Percentiles rank a stretch among this genome's conserved stretches.
Evolutionary conservation across 2,113 vertebrate species (phyloP).

Genomic region (Trematocara macrostoma): DNA sequence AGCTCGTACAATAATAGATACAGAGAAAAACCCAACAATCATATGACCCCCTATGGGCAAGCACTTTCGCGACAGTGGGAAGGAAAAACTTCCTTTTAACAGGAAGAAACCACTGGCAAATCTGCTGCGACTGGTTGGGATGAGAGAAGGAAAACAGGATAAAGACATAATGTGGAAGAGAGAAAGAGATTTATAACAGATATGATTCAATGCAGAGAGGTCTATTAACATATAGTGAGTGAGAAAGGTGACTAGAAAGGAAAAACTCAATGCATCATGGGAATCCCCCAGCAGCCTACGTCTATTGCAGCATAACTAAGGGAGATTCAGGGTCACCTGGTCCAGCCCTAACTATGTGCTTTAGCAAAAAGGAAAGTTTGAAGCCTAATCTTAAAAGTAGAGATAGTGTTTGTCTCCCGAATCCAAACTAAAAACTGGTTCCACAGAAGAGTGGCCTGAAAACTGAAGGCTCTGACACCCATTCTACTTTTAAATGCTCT

Average conservation of each 20-base stretch:
- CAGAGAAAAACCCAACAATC: neutral
- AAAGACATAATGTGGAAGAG: neutral
- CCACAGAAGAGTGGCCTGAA: no score
- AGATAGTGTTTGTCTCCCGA: no score
- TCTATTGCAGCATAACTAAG: neutral
- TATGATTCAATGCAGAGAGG: neutral
- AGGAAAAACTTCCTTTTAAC: neutral
- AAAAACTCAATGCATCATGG: neutral
- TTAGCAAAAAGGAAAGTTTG: neutral
- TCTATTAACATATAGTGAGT: accelerated
- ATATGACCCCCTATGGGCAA: neutral
- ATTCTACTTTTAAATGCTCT: no score
- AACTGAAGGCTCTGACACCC: no score
- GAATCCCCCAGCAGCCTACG: accelerated
- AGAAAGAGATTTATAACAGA: neutral
- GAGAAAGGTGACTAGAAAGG: neutral
- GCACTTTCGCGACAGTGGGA: neutral
- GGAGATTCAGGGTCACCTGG: neutral
- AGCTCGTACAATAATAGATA: neutral
- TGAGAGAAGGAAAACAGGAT: neutral
- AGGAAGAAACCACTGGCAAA: neutral
- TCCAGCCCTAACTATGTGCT: neutral
- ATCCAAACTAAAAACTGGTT: no score
- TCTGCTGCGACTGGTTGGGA: accelerated
- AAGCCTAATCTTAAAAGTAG: accelerated